A percentile compares a stretch with the other conserved stretches of the same genome.
phyloP scores from a whole-genome alignment of 2,797 vertebrate species.

The Dermochelys coriacea region DNA sequence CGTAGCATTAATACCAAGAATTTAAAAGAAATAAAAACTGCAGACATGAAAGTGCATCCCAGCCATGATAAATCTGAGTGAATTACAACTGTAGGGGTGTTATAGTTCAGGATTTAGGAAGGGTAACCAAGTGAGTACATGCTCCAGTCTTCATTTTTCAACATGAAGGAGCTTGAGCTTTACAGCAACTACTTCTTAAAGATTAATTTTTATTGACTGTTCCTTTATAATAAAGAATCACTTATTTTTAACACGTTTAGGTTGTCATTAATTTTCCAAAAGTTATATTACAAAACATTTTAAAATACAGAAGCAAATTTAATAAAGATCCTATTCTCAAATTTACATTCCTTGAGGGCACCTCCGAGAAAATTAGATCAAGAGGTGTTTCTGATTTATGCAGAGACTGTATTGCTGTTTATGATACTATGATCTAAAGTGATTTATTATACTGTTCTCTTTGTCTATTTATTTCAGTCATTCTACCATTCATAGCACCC shows the following conservation, averaged over 20 bases:
- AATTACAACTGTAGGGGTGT: background rate
- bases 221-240: background rate
- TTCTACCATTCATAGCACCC: background rate
- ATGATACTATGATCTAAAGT: conserved; percentile 18
- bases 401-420: conserved; percentile 15
- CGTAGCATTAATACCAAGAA: background rate
- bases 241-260: background rate
- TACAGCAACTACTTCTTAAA: background rate
- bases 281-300: conserved; percentile 45
- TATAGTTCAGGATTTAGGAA: background rate
- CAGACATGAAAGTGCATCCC: background rate
- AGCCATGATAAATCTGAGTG: background rate
- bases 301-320: conserved; percentile 2
- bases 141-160: background rate
- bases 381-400: conserved; percentile 21
- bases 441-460: conserved; percentile 6
- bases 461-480: conserved; percentile 14
- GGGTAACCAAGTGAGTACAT: background rate
- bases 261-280: background rate
- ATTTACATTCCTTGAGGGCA: background rate
- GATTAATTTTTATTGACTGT: background rate
- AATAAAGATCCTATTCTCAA: background rate
- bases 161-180: background rate
- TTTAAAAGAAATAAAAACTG: background rate
- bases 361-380: conserved; percentile 11